These are phyloP conservation scores for Amazonetta brasiliensis DNA, from an alignment of 2,797 vertebrate genomes.

Conservation along the genomic window DNA sequence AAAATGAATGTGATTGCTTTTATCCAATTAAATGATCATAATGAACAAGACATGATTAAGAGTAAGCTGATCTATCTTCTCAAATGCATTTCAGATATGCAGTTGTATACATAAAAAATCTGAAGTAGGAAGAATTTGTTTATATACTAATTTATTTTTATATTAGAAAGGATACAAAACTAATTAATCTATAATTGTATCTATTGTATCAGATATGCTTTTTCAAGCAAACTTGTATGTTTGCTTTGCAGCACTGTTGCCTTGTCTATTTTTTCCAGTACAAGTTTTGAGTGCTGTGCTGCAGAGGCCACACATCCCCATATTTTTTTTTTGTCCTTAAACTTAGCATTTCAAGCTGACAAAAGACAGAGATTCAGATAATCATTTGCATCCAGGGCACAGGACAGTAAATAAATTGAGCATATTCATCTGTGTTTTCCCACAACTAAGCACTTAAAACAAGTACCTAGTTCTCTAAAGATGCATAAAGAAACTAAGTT, in stretches of 20 bases:
- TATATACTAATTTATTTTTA: neutral
- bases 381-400: neutral
- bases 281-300: neutral
- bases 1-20: slow-evolving; percentile 19
- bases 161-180: neutral
- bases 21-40: neutral
- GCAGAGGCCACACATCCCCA: neutral
- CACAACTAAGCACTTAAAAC: neutral
- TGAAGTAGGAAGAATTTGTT: neutral
- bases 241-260: neutral
- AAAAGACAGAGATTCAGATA: neutral
- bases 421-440: neutral
- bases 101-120: neutral
- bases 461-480: neutral
- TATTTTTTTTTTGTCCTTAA: neutral
- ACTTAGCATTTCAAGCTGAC: neutral
- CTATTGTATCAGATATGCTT: neutral
- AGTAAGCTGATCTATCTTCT: neutral
- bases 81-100: neutral
- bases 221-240: neutral
- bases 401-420: neutral
- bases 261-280: neutral
- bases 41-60: neutral
- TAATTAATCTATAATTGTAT: neutral
- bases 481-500: neutral